These are phyloP conservation scores for Elachura formosa DNA, from an alignment of 2,113 vertebrate genomes.

Conservation along the genomic window DNA sequence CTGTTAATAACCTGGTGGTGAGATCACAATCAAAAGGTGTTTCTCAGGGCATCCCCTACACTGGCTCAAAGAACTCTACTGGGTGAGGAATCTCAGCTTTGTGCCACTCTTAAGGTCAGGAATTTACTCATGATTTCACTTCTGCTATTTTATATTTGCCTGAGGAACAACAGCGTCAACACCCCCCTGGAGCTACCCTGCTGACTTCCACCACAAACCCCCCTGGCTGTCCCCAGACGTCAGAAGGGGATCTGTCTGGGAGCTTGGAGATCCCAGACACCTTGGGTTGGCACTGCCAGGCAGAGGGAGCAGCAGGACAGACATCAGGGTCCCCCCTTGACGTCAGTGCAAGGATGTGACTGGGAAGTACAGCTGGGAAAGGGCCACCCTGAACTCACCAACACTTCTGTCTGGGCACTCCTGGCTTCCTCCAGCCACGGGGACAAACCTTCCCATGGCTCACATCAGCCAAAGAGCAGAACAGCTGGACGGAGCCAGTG, in stretches of 20 bases:
- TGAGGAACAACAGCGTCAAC: background rate
- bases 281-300: rapidly evolving
- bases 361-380: background rate
- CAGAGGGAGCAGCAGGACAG: background rate
- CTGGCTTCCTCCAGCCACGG: background rate
- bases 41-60: slow-evolving; percentile 25
- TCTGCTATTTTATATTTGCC: slow-evolving; percentile 28
- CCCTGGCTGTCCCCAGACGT: background rate
- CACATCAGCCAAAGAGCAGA: background rate
- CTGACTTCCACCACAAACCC: background rate
- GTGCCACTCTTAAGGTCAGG: slow-evolving; percentile 12
- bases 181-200: rapidly evolving
- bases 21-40: slow-evolving; percentile 4
- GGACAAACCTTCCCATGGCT: background rate
- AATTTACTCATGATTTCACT: slow-evolving; percentile 35
- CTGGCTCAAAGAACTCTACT: background rate
- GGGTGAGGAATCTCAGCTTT: background rate
- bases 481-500: rapidly evolving
- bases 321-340: background rate
- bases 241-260: background rate
- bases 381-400: background rate
- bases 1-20: background rate
- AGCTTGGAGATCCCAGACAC: background rate
- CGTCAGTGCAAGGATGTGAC: background rate
- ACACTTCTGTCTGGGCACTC: background rate